Conservation (phyloP, 2,113 vertebrate species). For the Loxodonta africana region DNA sequence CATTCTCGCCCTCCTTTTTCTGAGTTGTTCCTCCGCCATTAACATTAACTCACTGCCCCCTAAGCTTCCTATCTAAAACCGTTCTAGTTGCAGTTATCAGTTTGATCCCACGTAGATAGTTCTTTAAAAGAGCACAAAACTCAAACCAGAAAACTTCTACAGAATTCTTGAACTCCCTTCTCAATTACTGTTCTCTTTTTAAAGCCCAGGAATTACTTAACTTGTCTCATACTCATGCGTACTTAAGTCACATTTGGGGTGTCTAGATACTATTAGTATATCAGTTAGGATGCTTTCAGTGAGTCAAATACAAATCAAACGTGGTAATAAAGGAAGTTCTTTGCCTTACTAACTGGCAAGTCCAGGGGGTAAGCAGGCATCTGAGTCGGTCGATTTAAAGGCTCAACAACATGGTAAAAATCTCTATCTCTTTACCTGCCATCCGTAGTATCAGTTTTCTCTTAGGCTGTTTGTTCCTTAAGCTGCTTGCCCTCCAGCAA, state of each 20-base stretch:
- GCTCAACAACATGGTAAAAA: background rate
- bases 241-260: background rate
- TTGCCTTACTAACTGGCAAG: background rate
- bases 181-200: background rate
- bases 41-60: background rate
- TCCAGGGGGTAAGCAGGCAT: background rate
- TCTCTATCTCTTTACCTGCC: background rate
- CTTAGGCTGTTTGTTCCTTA: background rate
- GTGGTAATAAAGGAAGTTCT: background rate
- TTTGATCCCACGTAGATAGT: background rate
- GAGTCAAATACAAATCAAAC: background rate
- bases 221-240: background rate
- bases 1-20: background rate
- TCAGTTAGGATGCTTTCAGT: background rate
- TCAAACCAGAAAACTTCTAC: background rate
- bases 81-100: background rate
- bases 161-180: constrained; percentile 15
- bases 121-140: background rate
- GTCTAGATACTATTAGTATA: background rate
- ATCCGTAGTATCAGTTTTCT: background rate
- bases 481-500: background rate
- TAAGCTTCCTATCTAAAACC: background rate
- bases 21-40: background rate
- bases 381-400: background rate
- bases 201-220: background rate